Evolutionary conservation across 2,797 vertebrate species (phyloP), one percentile per base, ranked within the genome.

Genomic region (Mycteria americana): DNA sequence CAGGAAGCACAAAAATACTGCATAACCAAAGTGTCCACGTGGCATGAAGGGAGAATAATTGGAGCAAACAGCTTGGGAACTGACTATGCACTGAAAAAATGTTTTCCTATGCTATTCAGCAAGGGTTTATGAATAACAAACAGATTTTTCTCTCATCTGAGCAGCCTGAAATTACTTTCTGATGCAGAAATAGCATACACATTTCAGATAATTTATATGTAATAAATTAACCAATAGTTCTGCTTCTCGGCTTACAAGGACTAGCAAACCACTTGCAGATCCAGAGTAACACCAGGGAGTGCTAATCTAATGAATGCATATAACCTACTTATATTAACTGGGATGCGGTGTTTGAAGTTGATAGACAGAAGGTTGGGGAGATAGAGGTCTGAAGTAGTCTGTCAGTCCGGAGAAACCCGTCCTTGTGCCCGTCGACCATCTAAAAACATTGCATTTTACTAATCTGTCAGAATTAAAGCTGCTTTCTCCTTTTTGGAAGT

Each of bases 41-140:
- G 82, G 87, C 90, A 39, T 3, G 0, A 60, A 95, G 57, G 76
- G 50, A 95, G 81, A 78, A 69, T 84, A 89, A 80, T 62, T 80
- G 85, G 75, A 93, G 50, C 78, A 94, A 94, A 80, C 78, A 89
- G 37, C 74, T 89, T 85, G 78, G 78, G 87, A 89, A 56, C 81
- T 43, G 70, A 50, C 72, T 91, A 0, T 59, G 74, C 46, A 7
- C 67, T 82, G 43, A 76, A 88, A 93, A 92, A 95, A 87, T 85
- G 68, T 68, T 94, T 95, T 89, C 63, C 86, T 91, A 2, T 11
- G 39, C 78, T 89, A 43, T 88, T 89, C 62, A 51, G 87, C 6
- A 57, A 72, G 62, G 28, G 18, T 57, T 97, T 94, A 70, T 12
- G 69, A 93, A 89, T 89, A 91, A 74, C 75, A 95, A 94, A 95